Conservation (phyloP, 2,888 invertebrate genomes). For the Timema cristinae region DNA sequence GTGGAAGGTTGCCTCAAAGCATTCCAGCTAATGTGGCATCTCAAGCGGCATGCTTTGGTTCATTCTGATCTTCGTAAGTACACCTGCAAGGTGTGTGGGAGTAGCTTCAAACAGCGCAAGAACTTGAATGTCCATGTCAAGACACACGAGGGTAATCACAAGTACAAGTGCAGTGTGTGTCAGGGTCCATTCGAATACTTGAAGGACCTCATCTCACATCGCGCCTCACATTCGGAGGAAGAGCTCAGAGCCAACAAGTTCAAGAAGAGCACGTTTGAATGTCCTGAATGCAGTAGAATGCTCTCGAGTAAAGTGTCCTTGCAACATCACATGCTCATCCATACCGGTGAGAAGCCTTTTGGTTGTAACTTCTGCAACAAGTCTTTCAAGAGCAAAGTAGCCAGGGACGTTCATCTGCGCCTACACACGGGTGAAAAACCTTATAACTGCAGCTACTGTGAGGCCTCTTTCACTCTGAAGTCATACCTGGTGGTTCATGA, state of each 20-base stretch:
- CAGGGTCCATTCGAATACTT: no score
- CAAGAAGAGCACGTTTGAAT: neutral
- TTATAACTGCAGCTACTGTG: slow-evolving; percentile 42
- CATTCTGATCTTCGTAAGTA: slow-evolving; percentile 21
- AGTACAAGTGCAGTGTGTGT: slow-evolving; percentile 4
- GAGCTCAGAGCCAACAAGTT: no score
- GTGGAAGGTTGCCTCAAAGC: slow-evolving; percentile 19
- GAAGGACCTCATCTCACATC: no score
- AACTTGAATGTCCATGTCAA: slow-evolving; percentile 21
- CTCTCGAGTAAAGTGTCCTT: slow-evolving; percentile 30
- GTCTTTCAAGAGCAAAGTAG: neutral
- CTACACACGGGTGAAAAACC: slow-evolving; percentile 40
- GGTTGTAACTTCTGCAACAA: slow-evolving; percentile 19
- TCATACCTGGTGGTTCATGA: slow-evolving; percentile 34
- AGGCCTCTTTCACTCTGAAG: slow-evolving; percentile 39
- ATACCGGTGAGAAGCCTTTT: slow-evolving; percentile 28
- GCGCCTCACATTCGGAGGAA: no score
- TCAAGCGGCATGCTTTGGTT: slow-evolving; percentile 16
- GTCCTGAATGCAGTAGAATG: slow-evolving; percentile 15
- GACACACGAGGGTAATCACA: slow-evolving; percentile 12
- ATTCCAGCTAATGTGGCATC: slow-evolving; percentile 20
- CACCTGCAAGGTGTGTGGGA: slow-evolving; percentile 29
- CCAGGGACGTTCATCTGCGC: neutral
- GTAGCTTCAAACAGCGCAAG: slow-evolving; percentile 25
- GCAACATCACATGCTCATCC: slow-evolving; percentile 28